phyloP scores from a whole-genome alignment of 2,113 vertebrate species.

The Anolis sagrei region DNA sequence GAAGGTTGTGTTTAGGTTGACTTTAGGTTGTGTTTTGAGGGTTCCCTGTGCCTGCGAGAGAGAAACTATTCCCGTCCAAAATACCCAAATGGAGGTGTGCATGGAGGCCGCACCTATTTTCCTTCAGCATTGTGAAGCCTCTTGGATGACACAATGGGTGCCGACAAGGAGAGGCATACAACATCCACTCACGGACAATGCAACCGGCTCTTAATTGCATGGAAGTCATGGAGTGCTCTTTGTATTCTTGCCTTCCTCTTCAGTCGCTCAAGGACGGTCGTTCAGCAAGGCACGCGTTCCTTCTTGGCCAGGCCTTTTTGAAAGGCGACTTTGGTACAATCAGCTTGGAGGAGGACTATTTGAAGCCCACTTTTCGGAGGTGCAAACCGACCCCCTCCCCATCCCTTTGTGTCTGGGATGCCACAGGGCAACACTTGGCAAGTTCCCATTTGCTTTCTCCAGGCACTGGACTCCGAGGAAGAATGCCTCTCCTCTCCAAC shows the following conservation, averaged over 20 bases:
- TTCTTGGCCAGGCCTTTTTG: slow-evolving; percentile 52
- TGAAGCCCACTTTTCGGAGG: slow-evolving; percentile 61
- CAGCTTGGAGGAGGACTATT: slow-evolving; percentile 58
- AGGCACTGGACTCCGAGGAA: neutral
- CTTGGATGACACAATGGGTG: slow-evolving; percentile 52
- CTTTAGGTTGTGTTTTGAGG: no score
- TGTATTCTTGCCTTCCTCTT: slow-evolving; percentile 23
- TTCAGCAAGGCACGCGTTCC: slow-evolving; percentile 60
- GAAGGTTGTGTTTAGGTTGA: no score
- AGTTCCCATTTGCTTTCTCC: no score
- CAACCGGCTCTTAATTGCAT: slow-evolving; percentile 48
- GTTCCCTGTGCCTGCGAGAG: neutral
- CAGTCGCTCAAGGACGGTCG: slow-evolving; percentile 71
- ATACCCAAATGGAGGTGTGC: neutral
- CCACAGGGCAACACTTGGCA: neutral
- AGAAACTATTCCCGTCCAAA: neutral
- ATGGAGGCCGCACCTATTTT: neutral
- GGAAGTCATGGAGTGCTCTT: slow-evolving; percentile 37
- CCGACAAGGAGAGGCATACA: slow-evolving; percentile 48
- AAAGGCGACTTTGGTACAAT: slow-evolving; percentile 53
- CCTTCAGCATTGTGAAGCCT: slow-evolving; percentile 55
- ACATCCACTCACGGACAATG: slow-evolving; percentile 54
- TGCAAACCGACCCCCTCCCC: neutral
- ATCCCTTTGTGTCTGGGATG: neutral
- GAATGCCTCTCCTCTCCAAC: neutral